Evolutionary conservation across 2,797 vertebrate species (phyloP).

Genomic region (Hypotaenidia philippensis): DNA sequence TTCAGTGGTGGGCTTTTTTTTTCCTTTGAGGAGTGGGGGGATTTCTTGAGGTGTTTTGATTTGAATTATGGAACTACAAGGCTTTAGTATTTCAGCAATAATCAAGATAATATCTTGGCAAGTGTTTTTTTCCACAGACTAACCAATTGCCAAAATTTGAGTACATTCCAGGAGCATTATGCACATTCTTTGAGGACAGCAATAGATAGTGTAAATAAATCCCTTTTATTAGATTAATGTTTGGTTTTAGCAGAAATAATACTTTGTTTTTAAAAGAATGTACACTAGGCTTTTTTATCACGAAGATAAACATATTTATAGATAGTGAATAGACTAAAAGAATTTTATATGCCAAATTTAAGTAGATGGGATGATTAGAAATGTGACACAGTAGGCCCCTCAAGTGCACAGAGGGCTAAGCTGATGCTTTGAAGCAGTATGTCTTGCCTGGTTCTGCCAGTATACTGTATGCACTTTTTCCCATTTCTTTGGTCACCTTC

Average conservation of each 20-base stretch:
- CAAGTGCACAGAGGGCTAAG: neutral
- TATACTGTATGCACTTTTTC: neutral
- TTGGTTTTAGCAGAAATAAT: neutral
- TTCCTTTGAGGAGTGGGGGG: neutral
- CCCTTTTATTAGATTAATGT: neutral
- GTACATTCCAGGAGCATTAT: neutral
- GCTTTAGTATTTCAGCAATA: neutral
- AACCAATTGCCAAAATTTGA: neutral
- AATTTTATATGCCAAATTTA: neutral
- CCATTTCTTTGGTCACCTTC: neutral
- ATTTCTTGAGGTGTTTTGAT: neutral
- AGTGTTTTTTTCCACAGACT: neutral
- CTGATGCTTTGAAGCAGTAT: neutral
- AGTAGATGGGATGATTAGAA: neutral
- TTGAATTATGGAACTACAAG: neutral
- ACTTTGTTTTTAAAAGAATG: neutral
- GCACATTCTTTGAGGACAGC: neutral
- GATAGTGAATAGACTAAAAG: neutral
- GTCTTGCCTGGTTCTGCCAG: neutral
- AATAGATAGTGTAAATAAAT: neutral
- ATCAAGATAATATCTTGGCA: neutral
- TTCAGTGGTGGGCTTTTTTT: neutral
- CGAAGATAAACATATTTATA: neutral
- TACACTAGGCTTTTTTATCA: neutral
- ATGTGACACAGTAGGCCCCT: neutral